Base-by-base conservation (phyloP, 2,888 invertebrate genomes). In the Pammene aurita region DNA sequence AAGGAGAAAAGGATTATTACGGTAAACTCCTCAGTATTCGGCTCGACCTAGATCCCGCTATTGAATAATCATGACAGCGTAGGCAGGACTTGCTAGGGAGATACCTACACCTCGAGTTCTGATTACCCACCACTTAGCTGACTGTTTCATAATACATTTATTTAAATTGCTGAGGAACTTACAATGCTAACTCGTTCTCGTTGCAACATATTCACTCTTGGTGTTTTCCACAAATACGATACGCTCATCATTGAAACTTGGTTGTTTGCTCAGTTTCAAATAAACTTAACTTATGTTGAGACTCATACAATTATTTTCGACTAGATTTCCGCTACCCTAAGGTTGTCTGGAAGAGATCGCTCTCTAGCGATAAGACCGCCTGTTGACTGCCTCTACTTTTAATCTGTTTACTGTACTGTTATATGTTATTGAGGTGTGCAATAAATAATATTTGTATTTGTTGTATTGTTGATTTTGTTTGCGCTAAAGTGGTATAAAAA, bases 41-140 rank as follows among this genome's bases (percentile, higher is more conserved):
- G 79, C 75, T 76, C 85, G 83, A 80, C 82, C 84, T 84, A 82
- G 84, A 84, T 84, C 84, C 81, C 80, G 54, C 87, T 64, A 88
- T 88, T 91, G 90, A 91, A 91, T 91, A 90, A 90, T 89, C 89
- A 90, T 88, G 87, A 84, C 77, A 79, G 83, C 80, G 88, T 87
- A 84, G 86, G 86, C 82, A 77, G 86, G 75, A 80, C 83, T 84
- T 82, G 82, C 82, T 79, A 78, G 74, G 75, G 77, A 76, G 73
- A 72, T 74, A n/a, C n/a, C n/a, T 76, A 79, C 79, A 81, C 78
- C 76, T 72, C 71, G 73, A 78, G 77, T 77, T 57, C 58, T 68
- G 69, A 69, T 69, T 69, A 69, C 58, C 64, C 57, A 42, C 62
- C 44, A 55, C 69, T 65, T 48, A 60, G 69, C 60, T 54, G 54